These are phyloP conservation scores for Pinctada fucata DNA, from an alignment of 2,888 invertebrate genomes.

Conservation along the genomic window DNA sequence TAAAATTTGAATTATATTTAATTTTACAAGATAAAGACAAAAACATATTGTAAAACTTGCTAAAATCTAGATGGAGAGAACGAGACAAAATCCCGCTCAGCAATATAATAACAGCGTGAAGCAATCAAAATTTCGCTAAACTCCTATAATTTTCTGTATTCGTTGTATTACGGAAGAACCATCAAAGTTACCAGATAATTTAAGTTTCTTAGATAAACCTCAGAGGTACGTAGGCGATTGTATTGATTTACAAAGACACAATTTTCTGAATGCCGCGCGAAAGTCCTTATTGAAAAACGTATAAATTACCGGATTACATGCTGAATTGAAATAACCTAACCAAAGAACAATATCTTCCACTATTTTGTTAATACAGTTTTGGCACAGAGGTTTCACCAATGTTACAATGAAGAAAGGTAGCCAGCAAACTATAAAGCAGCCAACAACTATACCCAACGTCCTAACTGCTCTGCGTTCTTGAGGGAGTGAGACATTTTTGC, in stretches of 20 bases:
- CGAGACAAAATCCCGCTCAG: no score
- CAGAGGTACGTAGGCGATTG: constrained; percentile 25
- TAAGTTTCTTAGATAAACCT: neutral
- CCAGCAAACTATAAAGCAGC: constrained; percentile 96
- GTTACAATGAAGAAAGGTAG: constrained; percentile 94
- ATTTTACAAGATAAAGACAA: no score
- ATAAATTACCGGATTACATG: constrained; percentile 93
- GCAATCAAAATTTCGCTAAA: no score
- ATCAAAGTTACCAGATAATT: no score
- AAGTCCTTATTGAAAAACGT: constrained; percentile 99
- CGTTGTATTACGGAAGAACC: no score
- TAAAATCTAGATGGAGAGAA: no score
- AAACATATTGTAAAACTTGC: no score
- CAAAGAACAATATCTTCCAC: constrained; percentile 94
- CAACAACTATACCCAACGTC: constrained; percentile 97
- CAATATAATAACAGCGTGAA: no score
- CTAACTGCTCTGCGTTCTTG: constrained; percentile 84
- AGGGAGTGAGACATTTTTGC: constrained; percentile 57
- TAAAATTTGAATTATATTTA: no score
- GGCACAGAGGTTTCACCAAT: constrained; percentile 88
- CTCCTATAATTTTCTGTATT: no score
- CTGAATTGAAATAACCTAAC: constrained; percentile 98
- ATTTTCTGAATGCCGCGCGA: constrained; percentile 96
- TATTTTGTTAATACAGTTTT: constrained; percentile 87
- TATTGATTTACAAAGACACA: constrained; percentile 71